Evolutionary conservation across 2,888 invertebrate genomes (phyloP), one percentile per base, ranked within the genome.

Genomic region (Andrena praecox): DNA sequence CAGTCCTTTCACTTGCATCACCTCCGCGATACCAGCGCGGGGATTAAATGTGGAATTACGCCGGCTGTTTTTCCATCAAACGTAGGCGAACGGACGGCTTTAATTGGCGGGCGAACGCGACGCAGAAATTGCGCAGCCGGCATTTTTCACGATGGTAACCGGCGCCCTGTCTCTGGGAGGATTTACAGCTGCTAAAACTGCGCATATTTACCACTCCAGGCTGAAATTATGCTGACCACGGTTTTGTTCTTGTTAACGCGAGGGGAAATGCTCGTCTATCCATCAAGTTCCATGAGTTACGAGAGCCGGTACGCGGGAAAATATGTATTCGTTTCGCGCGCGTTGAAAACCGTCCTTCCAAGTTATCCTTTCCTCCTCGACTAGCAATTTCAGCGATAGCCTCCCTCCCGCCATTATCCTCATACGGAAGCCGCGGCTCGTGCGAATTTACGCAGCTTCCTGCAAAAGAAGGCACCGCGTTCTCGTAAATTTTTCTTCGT

Each of bases 211-310:
- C 73, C 77, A 33, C n/a, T 12, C 50, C 54, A n/a, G 31, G 42
- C 20, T 68, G 27, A 50, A 77, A 83, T 83, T 74, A 83, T 71
- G 83, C 84, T 83, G 83, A 78, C 84, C 83, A 52, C 62, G 67
- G 72, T 68, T 85, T 77, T 60, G 59, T 63, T 66, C 74, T 66
- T 77, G 81, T 82, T 70, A 54, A 79, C 79, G 54, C 66, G 62
- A 12, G 12, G 66, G 24, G 56, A 24, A 70, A 59, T 67, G 62
- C 77, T 73, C 72, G 60, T 72, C 70, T 77, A 77, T 85, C 75
- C 77, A 54, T 85, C 86, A 87, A 79, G 68, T 52, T 2, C 29
- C 72, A 29, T 67, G 75, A 77, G 72, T 84, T 84, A 70, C 79
- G 56, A 50, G 27, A 20, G 27, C 64, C n/a, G 56, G 77, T 63